These are phyloP conservation scores for Eretmocerus hayati DNA, from an alignment of 2,888 invertebrate species.

Conservation along the genomic window DNA sequence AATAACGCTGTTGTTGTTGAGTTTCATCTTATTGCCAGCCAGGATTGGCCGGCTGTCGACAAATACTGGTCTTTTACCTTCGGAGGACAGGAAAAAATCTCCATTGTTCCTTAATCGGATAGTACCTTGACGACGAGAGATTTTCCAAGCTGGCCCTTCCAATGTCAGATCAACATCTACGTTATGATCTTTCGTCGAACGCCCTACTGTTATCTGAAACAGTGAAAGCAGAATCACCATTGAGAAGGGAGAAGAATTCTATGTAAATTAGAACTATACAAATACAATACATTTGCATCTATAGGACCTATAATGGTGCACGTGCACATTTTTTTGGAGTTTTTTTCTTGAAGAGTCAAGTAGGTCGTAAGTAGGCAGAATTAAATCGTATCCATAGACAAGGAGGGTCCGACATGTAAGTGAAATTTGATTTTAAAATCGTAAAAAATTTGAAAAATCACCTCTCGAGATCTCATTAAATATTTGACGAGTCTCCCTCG, in stretches of 20 bases:
- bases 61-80: constrained; percentile 89
- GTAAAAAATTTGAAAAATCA: too few relatives aligned
- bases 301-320: too few relatives aligned
- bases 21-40: constrained; percentile 79
- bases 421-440: too few relatives aligned
- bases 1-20: constrained; percentile 89
- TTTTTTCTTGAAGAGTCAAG: too few relatives aligned
- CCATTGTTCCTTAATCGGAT: constrained; percentile 85
- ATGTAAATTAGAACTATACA: too few relatives aligned
- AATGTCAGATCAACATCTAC: constrained; percentile 91
- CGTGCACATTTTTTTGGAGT: too few relatives aligned
- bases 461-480: constrained; percentile 88
- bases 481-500: constrained; percentile 87
- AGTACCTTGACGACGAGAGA: constrained; percentile 87
- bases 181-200: constrained; percentile 77
- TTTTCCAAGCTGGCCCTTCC: constrained; percentile 92
- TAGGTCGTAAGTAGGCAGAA: too few relatives aligned
- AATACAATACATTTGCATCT: too few relatives aligned
- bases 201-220: constrained; percentile 88
- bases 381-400: too few relatives aligned
- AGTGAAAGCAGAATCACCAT: too few relatives aligned
- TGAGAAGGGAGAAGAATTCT: too few relatives aligned
- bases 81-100: constrained; percentile 90
- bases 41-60: constrained; percentile 89
- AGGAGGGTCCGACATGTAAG: too few relatives aligned